phyloP scores from a whole-genome alignment of 1,140 invertebrate species.

The Drosophila busckii region DNA sequence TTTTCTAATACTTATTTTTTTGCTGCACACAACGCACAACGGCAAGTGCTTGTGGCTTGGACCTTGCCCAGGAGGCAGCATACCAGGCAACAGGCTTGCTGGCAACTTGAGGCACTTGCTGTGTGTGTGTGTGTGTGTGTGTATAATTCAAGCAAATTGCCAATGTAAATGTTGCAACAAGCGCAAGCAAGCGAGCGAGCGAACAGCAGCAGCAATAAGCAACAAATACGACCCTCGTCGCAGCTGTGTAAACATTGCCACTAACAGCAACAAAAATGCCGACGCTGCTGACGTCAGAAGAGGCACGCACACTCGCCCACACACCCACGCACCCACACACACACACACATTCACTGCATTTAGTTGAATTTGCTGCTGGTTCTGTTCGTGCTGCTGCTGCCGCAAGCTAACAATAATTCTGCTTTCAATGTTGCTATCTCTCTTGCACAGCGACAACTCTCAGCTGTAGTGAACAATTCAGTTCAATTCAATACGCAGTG shows the following conservation, averaged over 20 bases:
- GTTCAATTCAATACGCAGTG: too few relatives aligned
- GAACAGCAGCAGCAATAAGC: conserved; percentile 13
- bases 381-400: too few relatives aligned
- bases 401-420: too few relatives aligned
- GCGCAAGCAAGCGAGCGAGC: conserved; percentile 39
- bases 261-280: conserved; percentile 29
- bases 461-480: conserved; percentile 8
- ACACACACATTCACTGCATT: conserved; percentile 18
- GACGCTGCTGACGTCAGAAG: conserved; percentile 60
- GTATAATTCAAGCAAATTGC: conserved; percentile 66
- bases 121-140: conserved; percentile 23
- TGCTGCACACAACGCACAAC: too few relatives aligned
- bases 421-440: too few relatives aligned
- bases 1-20: too few relatives aligned
- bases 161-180: conserved; percentile 71
- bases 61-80: too few relatives aligned
- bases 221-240: conserved; percentile 55
- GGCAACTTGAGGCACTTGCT: conserved; percentile 3
- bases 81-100: conserved; percentile 15
- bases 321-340: conserved; percentile 3
- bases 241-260: conserved; percentile 68
- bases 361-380: background rate
- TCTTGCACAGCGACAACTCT: conserved; percentile 6
- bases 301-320: conserved; percentile 24
- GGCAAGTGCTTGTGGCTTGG: too few relatives aligned